phyloP scores from a whole-genome alignment of 2,888 invertebrate genomes.

The Cataglyphis cursor region DNA sequence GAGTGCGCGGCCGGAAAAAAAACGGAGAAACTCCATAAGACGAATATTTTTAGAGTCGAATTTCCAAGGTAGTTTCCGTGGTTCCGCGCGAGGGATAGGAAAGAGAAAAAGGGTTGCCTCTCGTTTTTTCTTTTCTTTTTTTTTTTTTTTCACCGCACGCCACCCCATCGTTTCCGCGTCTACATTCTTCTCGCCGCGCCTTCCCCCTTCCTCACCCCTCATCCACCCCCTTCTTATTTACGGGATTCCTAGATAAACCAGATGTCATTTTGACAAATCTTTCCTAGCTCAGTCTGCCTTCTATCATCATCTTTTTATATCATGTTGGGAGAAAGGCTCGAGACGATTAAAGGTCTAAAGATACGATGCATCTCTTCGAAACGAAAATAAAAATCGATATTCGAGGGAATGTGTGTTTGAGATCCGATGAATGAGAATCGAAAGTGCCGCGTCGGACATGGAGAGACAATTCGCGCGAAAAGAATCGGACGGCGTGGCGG shows the following conservation, averaged over 20 bases:
- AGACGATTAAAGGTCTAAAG: neutral
- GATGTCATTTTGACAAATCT: conserved; percentile 67
- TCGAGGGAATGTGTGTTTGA: neutral
- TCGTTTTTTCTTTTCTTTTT: conserved; percentile 18
- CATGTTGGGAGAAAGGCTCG: neutral
- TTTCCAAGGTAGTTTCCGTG: conserved; percentile 75
- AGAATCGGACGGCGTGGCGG: conserved; percentile 11
- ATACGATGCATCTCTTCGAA: neutral
- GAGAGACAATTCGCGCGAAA: too few relatives aligned
- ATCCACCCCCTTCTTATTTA: conserved; percentile 41
- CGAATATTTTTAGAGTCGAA: conserved; percentile 73
- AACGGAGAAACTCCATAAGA: conserved; percentile 65
- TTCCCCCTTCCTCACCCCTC: neutral
- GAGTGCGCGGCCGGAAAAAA: conserved; percentile 59
- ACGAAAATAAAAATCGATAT: neutral
- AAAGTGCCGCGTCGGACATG: neutral
- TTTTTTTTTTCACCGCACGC: conserved; percentile 26
- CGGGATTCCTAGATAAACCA: conserved; percentile 62
- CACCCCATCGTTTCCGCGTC: conserved; percentile 70
- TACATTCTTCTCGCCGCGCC: conserved; percentile 70
- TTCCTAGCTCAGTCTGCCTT: conserved; percentile 11
- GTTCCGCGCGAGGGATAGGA: conserved; percentile 62
- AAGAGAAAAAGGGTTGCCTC: conserved; percentile 70
- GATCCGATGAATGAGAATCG: neutral
- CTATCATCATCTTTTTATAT: conserved; percentile 17